Evolutionary conservation across 2,797 vertebrate species (phyloP), one percentile per base, ranked within the genome.

Genomic region (Melanogrammus aeglefinus): DNA sequence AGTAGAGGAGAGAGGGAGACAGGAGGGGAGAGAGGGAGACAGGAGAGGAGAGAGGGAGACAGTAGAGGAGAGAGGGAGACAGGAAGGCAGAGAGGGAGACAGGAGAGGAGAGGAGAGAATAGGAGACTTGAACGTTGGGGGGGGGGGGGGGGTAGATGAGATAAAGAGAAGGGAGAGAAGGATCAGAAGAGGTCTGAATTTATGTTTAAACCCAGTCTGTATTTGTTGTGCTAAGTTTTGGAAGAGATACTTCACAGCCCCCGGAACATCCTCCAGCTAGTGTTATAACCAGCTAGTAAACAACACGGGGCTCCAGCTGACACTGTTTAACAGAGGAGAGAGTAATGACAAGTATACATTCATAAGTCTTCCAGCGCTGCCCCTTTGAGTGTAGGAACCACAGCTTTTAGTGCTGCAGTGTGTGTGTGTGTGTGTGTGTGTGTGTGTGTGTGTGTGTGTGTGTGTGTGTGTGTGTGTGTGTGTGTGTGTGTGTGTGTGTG

Each of bases 271-370:
- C 83, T 83, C 78, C 78, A 73, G 9, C 80, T 81, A 82, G 51
- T 85, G 86, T 88, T 85, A 88, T 89, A 85, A 85, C 80, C 76
- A 78, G 74, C 75, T 77, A 79, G 87, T 86, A 89, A 88, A 88
- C 86, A 88, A 39, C 76, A 83, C 81, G 82, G 51, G 35, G 78
- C 82, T 84, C 78, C 31, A 27, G 77, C 70, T 0, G 81, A 79
- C 76, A 73, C 77, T 83, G 81, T 85, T 80, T 82, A 80, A 79
- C 83, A 81, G 80, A 78, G 83, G 81, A 73, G 78, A 80, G 81
- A 79, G 41, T 79, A 82, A 88, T 79, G 83, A 70, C 81, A 29
- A 69, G 77, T 77, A 12, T 76, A 75, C 86, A 76, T 73, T 81
- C 80, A 44, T 72, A 39, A 81, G 72, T 71, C 27, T 5, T 7